These are phyloP conservation scores for Scyliorhinus canicula DNA, from an alignment of 2,797 vertebrate genomes.

Conservation along the genomic window DNA sequence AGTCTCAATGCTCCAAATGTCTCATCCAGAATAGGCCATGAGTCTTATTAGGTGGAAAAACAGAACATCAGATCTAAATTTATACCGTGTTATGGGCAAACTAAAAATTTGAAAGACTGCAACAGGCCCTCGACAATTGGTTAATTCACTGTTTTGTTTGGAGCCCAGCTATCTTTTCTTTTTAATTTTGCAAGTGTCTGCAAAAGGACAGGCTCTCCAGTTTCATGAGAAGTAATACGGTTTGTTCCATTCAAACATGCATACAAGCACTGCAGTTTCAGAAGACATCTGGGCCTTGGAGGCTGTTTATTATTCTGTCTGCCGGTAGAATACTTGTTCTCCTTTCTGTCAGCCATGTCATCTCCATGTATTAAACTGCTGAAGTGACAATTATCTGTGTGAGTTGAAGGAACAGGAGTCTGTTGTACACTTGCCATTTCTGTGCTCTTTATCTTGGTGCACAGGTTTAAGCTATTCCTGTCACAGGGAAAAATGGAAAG, in stretches of 20 bases:
- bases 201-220: background rate
- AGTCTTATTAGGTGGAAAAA: background rate
- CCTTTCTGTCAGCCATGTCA: constrained; percentile 20
- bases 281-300: background rate
- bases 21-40: background rate
- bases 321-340: background rate
- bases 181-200: background rate
- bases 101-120: background rate
- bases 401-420: constrained; percentile 3
- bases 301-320: constrained; percentile 31
- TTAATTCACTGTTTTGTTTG: background rate
- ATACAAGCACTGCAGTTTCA: background rate
- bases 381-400: constrained; percentile 12
- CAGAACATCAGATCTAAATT: background rate
- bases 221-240: background rate
- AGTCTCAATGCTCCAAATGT: background rate
- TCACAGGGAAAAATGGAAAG: background rate
- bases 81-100: background rate
- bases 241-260: background rate
- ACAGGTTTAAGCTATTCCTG: background rate
- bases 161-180: background rate
- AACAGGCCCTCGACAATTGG: background rate
- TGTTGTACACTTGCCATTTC: background rate
- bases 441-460: background rate
- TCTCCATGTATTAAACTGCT: constrained; percentile 17